Conservation (phyloP, 2,888 invertebrate genomes). For the Cerastoderma edule region DNA sequence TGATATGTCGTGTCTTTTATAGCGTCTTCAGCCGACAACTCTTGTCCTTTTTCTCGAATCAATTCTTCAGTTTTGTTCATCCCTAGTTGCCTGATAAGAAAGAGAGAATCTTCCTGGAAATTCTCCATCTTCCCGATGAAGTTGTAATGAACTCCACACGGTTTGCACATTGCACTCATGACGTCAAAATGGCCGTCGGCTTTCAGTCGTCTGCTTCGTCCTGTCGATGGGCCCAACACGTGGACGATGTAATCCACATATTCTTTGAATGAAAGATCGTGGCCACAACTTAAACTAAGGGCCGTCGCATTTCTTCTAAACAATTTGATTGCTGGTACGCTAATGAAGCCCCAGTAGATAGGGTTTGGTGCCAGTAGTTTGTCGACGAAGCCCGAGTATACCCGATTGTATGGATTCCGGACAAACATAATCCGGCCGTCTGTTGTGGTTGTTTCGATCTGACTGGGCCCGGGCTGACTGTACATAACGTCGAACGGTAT, state of each 20-base stretch:
- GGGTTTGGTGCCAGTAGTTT: conserved; percentile 51
- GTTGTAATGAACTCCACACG: conserved; percentile 37
- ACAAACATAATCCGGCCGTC: conserved; percentile 34
- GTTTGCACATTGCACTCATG: conserved; percentile 43
- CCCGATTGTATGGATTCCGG: conserved; percentile 45
- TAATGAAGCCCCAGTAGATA: conserved; percentile 41
- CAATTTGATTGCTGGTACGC: conserved; percentile 30
- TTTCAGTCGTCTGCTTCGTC: conserved; percentile 10
- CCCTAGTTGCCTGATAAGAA: conserved; percentile 38
- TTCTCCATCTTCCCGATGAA: conserved; percentile 53
- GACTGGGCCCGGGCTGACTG: neutral
- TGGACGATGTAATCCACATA: conserved; percentile 37
- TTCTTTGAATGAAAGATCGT: conserved; percentile 52
- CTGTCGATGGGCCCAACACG: conserved; percentile 21
- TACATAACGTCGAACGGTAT: conserved; percentile 31
- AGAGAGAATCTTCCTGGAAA: conserved; percentile 41
- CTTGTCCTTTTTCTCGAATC: conserved; percentile 18
- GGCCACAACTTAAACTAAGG: conserved; percentile 36
- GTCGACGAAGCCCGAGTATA: conserved; percentile 47
- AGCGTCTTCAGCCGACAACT: conserved; percentile 40
- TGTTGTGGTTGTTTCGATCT: neutral
- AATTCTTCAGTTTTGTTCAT: conserved; percentile 28
- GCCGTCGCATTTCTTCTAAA: conserved; percentile 1
- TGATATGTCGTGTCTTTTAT: conserved; percentile 46
- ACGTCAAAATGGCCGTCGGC: conserved; percentile 39